Base-by-base conservation (phyloP, 2,888 invertebrate species). In the Temnothorax unifasciatus region DNA sequence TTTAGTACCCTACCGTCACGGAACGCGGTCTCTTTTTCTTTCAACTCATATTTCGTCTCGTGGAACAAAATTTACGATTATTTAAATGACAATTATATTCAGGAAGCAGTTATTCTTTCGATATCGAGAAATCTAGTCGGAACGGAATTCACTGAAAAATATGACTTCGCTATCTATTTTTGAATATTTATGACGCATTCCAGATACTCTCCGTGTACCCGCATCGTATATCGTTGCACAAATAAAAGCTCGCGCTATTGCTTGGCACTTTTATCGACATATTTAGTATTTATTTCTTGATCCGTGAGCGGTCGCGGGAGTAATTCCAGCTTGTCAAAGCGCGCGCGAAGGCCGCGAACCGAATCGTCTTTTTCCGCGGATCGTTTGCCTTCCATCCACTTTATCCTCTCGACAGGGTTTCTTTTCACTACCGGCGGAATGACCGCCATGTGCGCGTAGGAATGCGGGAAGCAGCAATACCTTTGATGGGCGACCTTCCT, bases 351-450 rank as follows among this genome's bases (percentile, higher is more conserved):
- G 21, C 2, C 34, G 41, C 21, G 18, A 47, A 52, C 18, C 50
- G 21, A 52, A 59, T 41, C 44, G 41, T 63, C 18, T 29, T 54
- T 25, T 5, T 41, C n/a, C 41, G 29, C 73, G n/a, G 41, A 59
- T 44, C 44, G 79, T 38, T 38, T 21, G 15, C 50, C 50, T 59
- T 38, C 41, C 59, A 9, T 52, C 44, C 63, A 21, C 52, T 82
- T 47, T 66, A 25, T 21, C 47, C 38, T 29, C 52, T 79, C 83
- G 34, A 59, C 13, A 34, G 50, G 15, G 44, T 69, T 61, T 38
- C 82, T 81, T 84, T 85, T 85, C 85, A 83, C 87, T 75, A 69
- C 47, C 81, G 68, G 66, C 71, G 75, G 66, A 89, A 89, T 85
- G 83, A 83, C 44, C 44, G 77, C 21, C 57, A 71, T 75, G 66